phyloP scores from a whole-genome alignment of 64 coral and sea anemone species.

The Porites australiensis region DNA sequence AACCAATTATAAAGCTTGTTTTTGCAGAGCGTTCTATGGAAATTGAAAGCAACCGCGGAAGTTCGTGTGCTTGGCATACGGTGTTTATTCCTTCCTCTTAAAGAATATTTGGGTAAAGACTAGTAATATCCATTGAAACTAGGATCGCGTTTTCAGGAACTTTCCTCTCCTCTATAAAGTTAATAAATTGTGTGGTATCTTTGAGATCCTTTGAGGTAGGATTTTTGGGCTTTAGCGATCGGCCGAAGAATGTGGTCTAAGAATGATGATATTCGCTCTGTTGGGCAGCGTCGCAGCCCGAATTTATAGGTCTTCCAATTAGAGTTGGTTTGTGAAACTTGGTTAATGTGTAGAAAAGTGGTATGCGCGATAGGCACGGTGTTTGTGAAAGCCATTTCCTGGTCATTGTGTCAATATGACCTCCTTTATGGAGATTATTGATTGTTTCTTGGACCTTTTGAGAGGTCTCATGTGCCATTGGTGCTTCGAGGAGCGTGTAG shows the following conservation, averaged over 20 bases:
- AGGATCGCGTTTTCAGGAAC: conserved; percentile 11
- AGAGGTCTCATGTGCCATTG: conserved; percentile 5
- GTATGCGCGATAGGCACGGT: background rate
- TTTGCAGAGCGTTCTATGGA: too few species aligned
- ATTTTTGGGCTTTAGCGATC: background rate
- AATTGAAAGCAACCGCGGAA: too few species aligned
- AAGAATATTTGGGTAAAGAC: conserved; percentile 61
- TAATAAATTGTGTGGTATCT: conserved; percentile 55
- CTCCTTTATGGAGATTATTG: background rate
- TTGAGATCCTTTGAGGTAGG: conserved; percentile 62
- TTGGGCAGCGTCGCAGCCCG: conserved; percentile 50
- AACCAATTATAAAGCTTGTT: too few species aligned
- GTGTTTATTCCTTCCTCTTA: background rate
- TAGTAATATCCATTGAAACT: conserved; percentile 45
- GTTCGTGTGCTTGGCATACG: background rate
- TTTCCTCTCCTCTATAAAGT: conserved; percentile 11
- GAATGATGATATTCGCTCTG: conserved; percentile 42
- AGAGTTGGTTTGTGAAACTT: conserved; percentile 57
- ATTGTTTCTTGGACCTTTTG: background rate
- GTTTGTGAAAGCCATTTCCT: conserved; percentile 3
- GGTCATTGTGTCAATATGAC: background rate
- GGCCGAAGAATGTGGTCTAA: conserved; percentile 45
- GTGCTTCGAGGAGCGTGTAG: too few species aligned
- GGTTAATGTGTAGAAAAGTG: conserved; percentile 54
- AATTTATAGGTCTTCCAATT: conserved; percentile 58